A percentile compares a stretch with the other conserved stretches of the same genome.
Evolutionary conservation across 1,140 invertebrate genomes (phyloP).

Genomic region (Physella acuta): DNA sequence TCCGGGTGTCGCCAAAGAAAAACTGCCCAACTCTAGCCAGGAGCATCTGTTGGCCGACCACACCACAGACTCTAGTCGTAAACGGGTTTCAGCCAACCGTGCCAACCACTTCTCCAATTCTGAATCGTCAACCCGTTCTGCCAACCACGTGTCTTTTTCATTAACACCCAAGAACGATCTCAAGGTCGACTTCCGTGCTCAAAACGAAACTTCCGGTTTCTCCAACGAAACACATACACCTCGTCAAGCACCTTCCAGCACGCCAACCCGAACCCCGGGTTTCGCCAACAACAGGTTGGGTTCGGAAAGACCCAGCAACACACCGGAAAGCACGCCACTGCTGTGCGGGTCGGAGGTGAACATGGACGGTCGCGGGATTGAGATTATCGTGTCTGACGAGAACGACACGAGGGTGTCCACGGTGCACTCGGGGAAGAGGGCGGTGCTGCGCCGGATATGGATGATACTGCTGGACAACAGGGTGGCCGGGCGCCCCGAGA

Average conservation of each 20-base stretch:
- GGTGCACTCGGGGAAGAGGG: constrained; percentile 27
- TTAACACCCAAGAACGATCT: too few species aligned
- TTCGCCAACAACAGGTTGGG: too few species aligned
- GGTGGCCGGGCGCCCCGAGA: constrained; percentile 30
- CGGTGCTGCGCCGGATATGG: constrained; percentile 29
- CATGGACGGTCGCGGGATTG: constrained; percentile 35
- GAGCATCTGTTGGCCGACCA: too few species aligned
- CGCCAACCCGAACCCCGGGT: neutral
- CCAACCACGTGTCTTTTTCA: too few species aligned
- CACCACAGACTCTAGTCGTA: too few species aligned
- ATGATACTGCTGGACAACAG: constrained; percentile 35
- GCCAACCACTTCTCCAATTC: too few species aligned
- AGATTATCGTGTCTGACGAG: constrained; percentile 36
- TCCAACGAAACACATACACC: neutral
- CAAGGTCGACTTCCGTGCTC: neutral
- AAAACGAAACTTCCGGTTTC: neutral
- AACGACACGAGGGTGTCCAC: constrained; percentile 26
- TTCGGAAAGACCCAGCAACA: neutral
- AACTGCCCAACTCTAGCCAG: too few species aligned
- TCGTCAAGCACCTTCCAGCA: neutral
- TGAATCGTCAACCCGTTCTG: too few species aligned
- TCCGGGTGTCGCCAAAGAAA: too few species aligned
- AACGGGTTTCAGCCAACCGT: too few species aligned
- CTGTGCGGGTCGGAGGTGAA: neutral
- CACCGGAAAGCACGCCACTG: neutral